Evolutionary conservation across 2,888 invertebrate genomes (phyloP).

Genomic region (Rhabditoides inermis): DNA sequence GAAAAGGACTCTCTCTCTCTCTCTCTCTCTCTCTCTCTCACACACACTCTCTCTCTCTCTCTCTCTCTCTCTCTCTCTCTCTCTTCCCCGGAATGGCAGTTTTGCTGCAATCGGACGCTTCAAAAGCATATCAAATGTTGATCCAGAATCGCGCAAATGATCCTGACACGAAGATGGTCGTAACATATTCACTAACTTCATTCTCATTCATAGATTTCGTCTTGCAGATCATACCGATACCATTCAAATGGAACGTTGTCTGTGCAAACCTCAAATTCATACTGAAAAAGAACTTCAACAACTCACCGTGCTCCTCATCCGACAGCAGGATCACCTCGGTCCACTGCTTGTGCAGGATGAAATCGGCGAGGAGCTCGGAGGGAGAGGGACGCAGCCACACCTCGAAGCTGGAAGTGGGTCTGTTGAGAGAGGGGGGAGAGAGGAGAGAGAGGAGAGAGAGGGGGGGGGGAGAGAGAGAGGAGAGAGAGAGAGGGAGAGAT

Average conservation of each 20-base stretch:
- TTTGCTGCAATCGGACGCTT: too few relatives aligned
- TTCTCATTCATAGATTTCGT: background rate
- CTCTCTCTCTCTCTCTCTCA: background rate
- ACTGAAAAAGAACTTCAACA: too few relatives aligned
- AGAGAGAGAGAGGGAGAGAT: background rate
- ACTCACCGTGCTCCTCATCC: slow-evolving; percentile 77
- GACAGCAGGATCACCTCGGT: slow-evolving; percentile 78
- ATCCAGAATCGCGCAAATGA: too few relatives aligned
- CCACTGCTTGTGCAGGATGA: slow-evolving; percentile 85
- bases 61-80: background rate
- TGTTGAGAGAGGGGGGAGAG: background rate
- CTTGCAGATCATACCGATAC: too few relatives aligned
- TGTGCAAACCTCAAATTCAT: too few relatives aligned
- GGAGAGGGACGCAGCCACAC: slow-evolving; percentile 81
- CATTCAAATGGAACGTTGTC: background rate
- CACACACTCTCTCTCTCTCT: background rate
- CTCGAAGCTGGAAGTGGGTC: slow-evolving; percentile 37
- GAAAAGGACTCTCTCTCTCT: slow-evolving; percentile 6
- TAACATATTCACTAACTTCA: background rate
- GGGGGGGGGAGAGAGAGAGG: background rate
- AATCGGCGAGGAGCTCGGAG: slow-evolving; percentile 86
- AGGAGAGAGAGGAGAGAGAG: background rate
- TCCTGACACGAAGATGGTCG: background rate
- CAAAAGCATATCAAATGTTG: too few relatives aligned
- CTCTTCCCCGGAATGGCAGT: too few relatives aligned